Percentiles rank a stretch among this genome's conserved stretches.
These are phyloP conservation scores for Anagrus nilaparvatae DNA, from an alignment of 1,140 invertebrate genomes.

Conservation along the genomic window DNA sequence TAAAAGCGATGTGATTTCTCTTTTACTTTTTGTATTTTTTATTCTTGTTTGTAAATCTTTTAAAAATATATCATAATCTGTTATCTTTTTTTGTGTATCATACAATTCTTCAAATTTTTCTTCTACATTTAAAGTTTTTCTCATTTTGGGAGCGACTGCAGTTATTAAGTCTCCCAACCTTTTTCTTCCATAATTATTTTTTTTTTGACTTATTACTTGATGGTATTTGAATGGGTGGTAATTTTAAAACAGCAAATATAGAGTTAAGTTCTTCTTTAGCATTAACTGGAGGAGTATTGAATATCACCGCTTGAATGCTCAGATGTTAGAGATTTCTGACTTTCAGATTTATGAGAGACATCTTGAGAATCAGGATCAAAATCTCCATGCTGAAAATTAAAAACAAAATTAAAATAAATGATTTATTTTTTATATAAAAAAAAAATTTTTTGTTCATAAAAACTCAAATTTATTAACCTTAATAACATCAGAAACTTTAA, in stretches of 20 bases:
- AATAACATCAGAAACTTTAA: no score
- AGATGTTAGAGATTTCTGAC: no score
- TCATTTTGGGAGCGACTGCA: neutral
- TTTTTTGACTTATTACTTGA: neutral
- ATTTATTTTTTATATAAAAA: no score
- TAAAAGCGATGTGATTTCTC: neutral
- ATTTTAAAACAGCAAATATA: neutral
- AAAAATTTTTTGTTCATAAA: no score
- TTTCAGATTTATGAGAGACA: no score
- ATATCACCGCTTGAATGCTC: no score
- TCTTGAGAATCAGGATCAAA: no score
- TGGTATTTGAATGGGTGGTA: neutral
- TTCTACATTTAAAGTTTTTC: neutral
- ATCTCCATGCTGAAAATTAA: no score
- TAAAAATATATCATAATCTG: neutral
- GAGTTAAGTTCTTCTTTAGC: neutral
- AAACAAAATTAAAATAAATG: no score
- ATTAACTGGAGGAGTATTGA: neutral
- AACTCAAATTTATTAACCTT: no score
- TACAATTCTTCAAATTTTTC: neutral
- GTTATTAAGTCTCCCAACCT: no score
- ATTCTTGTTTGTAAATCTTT: neutral
- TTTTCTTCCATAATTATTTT: neutral
- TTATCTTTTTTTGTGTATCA: neutral
- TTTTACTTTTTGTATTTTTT: neutral